Evolutionary conservation across 2,113 vertebrate species (phyloP).

Genomic region (Megaceryle torquata): DNA sequence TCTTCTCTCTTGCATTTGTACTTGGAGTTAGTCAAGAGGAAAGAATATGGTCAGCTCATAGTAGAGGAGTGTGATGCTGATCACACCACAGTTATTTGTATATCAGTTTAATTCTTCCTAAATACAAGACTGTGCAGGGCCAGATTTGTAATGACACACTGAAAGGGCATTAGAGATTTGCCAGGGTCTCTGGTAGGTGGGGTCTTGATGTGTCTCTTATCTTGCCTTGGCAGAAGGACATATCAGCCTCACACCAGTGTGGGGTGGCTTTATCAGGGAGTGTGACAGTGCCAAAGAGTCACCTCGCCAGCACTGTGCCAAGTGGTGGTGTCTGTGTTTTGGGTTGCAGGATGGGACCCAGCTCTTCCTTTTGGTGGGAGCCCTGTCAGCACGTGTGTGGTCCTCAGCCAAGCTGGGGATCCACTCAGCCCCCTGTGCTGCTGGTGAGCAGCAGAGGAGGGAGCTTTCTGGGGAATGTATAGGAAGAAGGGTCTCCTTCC

Average conservation of each 20-base stretch:
- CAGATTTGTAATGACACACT: neutral
- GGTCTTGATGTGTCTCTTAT: neutral
- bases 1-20: neutral
- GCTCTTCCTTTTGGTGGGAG: neutral
- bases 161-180: neutral
- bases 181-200: neutral
- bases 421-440: neutral
- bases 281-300: neutral
- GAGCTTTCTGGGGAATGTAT: neutral
- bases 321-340: neutral
- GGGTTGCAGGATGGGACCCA: neutral
- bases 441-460: neutral
- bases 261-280: neutral
- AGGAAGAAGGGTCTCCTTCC: neutral
- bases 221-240: neutral
- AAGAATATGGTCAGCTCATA: neutral
- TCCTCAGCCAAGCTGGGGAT: neutral
- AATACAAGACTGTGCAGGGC: neutral
- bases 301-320: fast-evolving
- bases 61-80: neutral
- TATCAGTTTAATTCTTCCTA: neutral
- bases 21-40: neutral
- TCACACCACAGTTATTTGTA: neutral
- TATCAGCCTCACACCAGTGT: neutral
- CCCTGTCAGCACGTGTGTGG: neutral